Percentiles rank a stretch among this genome's conserved stretches.
Conservation (phyloP, 2,113 vertebrate species). For the Phalacrocorax pelagicus region DNA sequence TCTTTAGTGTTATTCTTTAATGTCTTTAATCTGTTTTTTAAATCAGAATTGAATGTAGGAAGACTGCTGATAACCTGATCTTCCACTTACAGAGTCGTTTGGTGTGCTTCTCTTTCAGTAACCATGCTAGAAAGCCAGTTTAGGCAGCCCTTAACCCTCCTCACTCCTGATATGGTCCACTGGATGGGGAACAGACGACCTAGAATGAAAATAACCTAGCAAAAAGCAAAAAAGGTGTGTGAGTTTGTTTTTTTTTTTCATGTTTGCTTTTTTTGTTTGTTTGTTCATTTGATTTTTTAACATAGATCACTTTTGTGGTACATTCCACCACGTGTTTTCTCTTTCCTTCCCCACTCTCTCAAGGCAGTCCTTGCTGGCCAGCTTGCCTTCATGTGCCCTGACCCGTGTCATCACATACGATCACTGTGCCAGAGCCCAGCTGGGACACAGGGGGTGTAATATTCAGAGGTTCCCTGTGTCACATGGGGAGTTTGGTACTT, state of each 20-base stretch:
- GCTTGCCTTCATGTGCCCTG: background rate
- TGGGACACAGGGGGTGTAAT: background rate
- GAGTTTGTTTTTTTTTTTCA: background rate
- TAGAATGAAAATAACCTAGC: background rate
- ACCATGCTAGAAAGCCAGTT: background rate
- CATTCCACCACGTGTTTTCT: background rate
- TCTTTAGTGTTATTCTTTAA: background rate
- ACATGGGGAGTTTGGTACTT: background rate
- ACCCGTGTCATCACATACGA: background rate
- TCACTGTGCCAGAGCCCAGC: background rate
- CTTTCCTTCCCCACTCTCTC: background rate
- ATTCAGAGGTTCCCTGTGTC: background rate
- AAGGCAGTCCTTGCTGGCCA: background rate
- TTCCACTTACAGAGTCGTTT: background rate
- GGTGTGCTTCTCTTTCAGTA: background rate
- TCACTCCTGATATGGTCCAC: background rate
- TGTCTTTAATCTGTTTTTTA: background rate
- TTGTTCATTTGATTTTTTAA: background rate
- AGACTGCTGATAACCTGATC: background rate
- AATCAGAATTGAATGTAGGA: background rate
- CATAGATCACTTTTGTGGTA: background rate
- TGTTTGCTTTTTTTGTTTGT: background rate
- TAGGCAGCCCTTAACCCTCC: background rate
- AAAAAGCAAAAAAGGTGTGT: background rate
- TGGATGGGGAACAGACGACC: background rate